Percentiles rank a stretch among this genome's conserved stretches.
These are phyloP conservation scores for Hydrozoanthus gracilis DNA, from an alignment of 92 coral and sea anemone genomes.

Conservation along the genomic window DNA sequence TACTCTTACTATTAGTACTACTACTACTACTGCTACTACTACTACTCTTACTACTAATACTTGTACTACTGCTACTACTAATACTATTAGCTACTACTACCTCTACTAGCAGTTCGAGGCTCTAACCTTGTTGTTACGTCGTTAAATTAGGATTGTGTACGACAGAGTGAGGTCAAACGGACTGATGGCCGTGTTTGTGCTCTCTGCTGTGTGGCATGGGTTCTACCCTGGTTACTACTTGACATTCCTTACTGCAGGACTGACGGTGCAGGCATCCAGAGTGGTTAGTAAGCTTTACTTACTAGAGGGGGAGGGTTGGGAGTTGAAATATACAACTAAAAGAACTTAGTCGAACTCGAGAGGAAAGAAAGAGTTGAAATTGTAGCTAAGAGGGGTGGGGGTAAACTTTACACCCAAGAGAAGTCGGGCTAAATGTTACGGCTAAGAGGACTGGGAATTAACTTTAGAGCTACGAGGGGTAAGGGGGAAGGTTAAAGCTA, in stretches of 20 bases:
- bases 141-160: slow-evolving; percentile 40
- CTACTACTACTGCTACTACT: too few relatives aligned
- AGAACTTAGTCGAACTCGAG: neutral
- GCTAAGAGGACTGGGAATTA: too few relatives aligned
- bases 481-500: too few relatives aligned
- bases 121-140: neutral
- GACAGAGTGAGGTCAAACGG: slow-evolving; percentile 43
- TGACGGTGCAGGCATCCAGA: slow-evolving; percentile 50
- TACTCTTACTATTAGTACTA: too few relatives aligned
- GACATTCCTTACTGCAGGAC: slow-evolving; percentile 42
- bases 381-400: too few relatives aligned
- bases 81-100: neutral
- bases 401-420: too few relatives aligned
- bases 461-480: too few relatives aligned
- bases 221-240: slow-evolving; percentile 66
- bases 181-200: slow-evolving; percentile 43
- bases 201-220: slow-evolving; percentile 66
- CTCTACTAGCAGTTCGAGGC: neutral
- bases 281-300: slow-evolving; percentile 17
- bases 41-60: neutral
- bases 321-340: neutral
- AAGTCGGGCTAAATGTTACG: too few relatives aligned
- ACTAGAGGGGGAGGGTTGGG: neutral
- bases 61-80: too few relatives aligned
- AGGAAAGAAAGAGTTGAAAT: too few relatives aligned